Conservation (phyloP, 2,888 invertebrate genomes). For the Scelioninae gen. 1 region DNA sequence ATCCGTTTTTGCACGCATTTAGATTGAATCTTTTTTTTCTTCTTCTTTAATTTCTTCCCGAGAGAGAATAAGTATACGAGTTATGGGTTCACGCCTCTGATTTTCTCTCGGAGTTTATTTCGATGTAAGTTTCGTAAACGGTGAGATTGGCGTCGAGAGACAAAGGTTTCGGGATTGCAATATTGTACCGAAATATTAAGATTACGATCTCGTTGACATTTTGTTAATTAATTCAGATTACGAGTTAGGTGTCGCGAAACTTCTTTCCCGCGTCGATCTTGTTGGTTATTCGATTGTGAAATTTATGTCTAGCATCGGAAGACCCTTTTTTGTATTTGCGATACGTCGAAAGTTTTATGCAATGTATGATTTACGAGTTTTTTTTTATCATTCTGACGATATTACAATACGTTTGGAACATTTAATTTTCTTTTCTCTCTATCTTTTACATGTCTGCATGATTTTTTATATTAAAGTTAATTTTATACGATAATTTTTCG, state of each 20-base stretch:
- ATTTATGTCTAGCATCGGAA: constrained; percentile 24
- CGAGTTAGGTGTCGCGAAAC: constrained; percentile 12
- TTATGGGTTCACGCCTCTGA: background rate
- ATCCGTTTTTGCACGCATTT: constrained; percentile 10
- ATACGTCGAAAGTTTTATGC: constrained; percentile 46
- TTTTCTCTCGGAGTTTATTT: constrained; percentile 24
- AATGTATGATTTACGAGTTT: constrained; percentile 51
- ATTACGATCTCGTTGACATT: constrained; percentile 42
- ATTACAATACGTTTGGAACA: constrained; percentile 30
- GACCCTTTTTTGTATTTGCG: constrained; percentile 44
- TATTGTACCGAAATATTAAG: constrained; percentile 26
- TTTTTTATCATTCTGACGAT: constrained; percentile 47
- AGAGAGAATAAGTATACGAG: too few relatives aligned
- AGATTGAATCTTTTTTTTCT: constrained; percentile 5
- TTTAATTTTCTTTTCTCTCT: constrained; percentile 25
- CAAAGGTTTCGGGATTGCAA: constrained; percentile 41
- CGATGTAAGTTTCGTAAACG: constrained; percentile 41
- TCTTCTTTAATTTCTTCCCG: too few relatives aligned
- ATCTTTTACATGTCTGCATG: constrained; percentile 43
- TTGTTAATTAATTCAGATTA: constrained; percentile 20
- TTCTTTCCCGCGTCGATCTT: constrained; percentile 25
- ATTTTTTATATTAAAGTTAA: constrained; percentile 64
- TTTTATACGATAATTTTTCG: constrained; percentile 60
- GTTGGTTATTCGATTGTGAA: background rate
- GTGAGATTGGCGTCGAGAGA: constrained; percentile 18